Conservation (phyloP, 1,140 invertebrate genomes). For the Drosophila arawakana region DNA sequence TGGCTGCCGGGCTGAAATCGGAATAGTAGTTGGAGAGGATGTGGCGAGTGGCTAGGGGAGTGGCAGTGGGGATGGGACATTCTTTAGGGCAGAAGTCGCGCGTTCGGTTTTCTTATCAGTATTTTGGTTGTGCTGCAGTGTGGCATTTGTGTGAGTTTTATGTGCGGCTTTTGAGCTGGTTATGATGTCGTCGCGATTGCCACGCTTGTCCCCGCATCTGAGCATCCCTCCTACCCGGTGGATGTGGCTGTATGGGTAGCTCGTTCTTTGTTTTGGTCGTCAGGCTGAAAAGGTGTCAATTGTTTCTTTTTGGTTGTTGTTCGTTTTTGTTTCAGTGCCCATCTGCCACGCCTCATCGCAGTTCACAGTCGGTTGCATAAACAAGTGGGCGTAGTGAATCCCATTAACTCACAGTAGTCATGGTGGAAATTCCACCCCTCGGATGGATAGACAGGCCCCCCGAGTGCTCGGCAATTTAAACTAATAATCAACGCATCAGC, state of each 20-base stretch:
- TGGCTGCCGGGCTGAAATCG: slow-evolving; percentile 34
- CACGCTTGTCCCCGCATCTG: neutral
- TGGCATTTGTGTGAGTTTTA: slow-evolving; percentile 79
- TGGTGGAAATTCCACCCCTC: slow-evolving; percentile 8
- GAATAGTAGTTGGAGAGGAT: neutral
- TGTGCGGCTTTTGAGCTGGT: slow-evolving; percentile 79
- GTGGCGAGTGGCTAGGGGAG: neutral
- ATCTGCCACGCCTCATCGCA: slow-evolving; percentile 70
- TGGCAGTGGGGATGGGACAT: neutral
- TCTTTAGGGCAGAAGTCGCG: slow-evolving; percentile 44
- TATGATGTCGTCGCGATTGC: slow-evolving; percentile 73
- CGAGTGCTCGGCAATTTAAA: slow-evolving; percentile 76
- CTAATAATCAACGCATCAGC: slow-evolving; percentile 84
- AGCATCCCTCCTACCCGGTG: neutral
- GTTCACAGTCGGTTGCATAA: slow-evolving; percentile 77
- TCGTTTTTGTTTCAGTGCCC: slow-evolving; percentile 3
- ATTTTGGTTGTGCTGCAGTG: slow-evolving; percentile 75
- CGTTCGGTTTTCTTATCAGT: slow-evolving; percentile 69
- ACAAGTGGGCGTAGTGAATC: slow-evolving; percentile 84
- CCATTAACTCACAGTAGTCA: slow-evolving; percentile 64
- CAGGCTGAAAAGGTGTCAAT: slow-evolving; percentile 68
- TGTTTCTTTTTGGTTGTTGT: slow-evolving; percentile 56
- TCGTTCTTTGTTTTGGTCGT: slow-evolving; percentile 60
- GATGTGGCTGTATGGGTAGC: slow-evolving; percentile 23
- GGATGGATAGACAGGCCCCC: slow-evolving; percentile 37